Conservation (phyloP, 2,888 invertebrate genomes). For the Aradus depressus region DNA sequence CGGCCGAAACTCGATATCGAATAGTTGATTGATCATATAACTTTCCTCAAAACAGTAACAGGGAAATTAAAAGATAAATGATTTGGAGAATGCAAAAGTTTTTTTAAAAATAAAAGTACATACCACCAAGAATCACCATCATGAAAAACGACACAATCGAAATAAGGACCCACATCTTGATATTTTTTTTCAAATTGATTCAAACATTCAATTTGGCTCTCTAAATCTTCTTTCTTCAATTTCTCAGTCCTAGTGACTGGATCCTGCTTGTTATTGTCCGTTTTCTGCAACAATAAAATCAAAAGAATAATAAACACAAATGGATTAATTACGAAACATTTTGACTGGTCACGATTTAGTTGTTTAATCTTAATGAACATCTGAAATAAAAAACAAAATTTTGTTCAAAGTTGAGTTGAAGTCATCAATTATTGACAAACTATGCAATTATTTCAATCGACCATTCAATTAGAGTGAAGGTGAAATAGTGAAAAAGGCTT, state of each 20-base stretch:
- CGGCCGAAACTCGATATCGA: too few species aligned
- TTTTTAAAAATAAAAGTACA: too few species aligned
- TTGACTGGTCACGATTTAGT: slow-evolving; percentile 6
- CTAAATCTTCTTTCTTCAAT: slow-evolving; percentile 75
- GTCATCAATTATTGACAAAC: too few species aligned
- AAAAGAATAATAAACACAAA: neutral
- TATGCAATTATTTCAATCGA: too few species aligned
- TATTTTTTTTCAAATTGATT: slow-evolving; percentile 78
- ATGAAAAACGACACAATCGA: slow-evolving; percentile 87
- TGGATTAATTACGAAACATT: too few species aligned
- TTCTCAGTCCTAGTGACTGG: slow-evolving; percentile 51
- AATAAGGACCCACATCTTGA: slow-evolving; percentile 73
- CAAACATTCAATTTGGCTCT: slow-evolving; percentile 72
- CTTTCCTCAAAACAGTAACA: neutral
- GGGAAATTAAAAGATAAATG: neutral
- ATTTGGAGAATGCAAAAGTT: too few species aligned
- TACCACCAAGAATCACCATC: slow-evolving; percentile 86
- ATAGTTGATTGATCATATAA: too few species aligned
- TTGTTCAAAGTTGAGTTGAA: too few species aligned
- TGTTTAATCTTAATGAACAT: slow-evolving; percentile 10
- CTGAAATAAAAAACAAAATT: slow-evolving; percentile 11
- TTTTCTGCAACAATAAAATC: slow-evolving; percentile 8
- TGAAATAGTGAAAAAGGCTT: too few species aligned
- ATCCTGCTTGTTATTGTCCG: slow-evolving; percentile 14
- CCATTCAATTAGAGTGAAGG: too few species aligned